Conservation (phyloP, 2,113 vertebrate genomes). For the Gymnobelideus leadbeateri region DNA sequence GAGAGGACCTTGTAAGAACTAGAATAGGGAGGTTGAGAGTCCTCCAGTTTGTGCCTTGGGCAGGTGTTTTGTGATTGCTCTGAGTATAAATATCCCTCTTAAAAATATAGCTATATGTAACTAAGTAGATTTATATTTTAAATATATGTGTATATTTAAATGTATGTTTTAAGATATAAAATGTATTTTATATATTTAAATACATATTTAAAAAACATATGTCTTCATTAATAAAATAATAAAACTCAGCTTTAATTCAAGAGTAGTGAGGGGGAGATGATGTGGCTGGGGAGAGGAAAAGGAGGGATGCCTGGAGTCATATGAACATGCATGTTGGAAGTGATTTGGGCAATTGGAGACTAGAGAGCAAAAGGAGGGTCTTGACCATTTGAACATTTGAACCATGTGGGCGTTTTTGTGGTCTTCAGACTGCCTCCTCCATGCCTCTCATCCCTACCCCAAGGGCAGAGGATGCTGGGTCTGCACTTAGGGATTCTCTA, state of each 20-base stretch:
- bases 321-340: background rate
- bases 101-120: background rate
- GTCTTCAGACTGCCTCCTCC: too few relatives aligned
- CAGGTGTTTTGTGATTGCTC: background rate
- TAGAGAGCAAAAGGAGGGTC: background rate
- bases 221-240: background rate
- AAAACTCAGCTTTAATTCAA: background rate
- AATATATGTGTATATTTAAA: background rate
- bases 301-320: background rate
- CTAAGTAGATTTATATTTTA: background rate
- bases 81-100: background rate
- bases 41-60: background rate
- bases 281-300: background rate
- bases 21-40: background rate
- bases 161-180: background rate
- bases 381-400: too few relatives aligned
- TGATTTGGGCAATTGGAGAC: background rate
- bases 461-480: too few relatives aligned
- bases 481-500: too few relatives aligned
- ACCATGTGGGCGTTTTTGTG: too few relatives aligned
- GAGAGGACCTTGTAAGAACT: background rate
- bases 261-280: background rate
- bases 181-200: background rate
- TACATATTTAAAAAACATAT: background rate
- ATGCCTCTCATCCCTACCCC: too few relatives aligned